Evolutionary conservation across 2,797 vertebrate species (phyloP), one percentile per base, ranked within the genome.

Genomic region (Naso thynnoides): DNA sequence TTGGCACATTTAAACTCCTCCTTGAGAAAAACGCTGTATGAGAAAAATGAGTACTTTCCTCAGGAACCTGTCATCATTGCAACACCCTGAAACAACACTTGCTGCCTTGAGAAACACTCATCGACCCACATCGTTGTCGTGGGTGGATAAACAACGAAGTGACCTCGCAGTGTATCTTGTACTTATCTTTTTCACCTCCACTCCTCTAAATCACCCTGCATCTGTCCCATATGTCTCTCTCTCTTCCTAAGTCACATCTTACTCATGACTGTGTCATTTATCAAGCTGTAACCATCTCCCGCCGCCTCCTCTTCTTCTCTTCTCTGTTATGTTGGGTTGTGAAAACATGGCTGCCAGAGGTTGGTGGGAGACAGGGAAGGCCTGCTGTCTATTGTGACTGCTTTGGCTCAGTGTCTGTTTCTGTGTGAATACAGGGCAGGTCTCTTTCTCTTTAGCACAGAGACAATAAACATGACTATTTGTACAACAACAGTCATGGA

Each of bases 331-430:
- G 88, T 88, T 27, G 61, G 55, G 53, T 80, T 91, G 84, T 81
- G 62, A 92, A 91, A 92, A 90, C 88, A 87, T 77, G 84, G 89
- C 82, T 73, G 65, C 80, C 85, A 78, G 79, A 84, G 79, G 79
- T 66, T 81, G 80, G 73, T 85, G 83, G 79, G 90, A 83, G 83
- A 79, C 72, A 21, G 60, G 57, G 73, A 55, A 70, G 80, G 76
- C 38, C 74, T 81, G 85, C 70, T 79, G 83, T 85, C 82, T 73
- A 48, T 61, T 74, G 77, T 78, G 87, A 86, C 83, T 85, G 79
- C 78, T 76, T 88, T 86, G 84, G 85, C 87, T 78, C 81, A 42
- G 74, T 57, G 64, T 86, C 75, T 71, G 54, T 80, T 86, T 70
- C 68, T 87, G 72, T 69, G 66, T 73, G 74, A 84, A 83, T 75